Evolutionary conservation across 1,140 invertebrate genomes (phyloP).

Genomic region (Brachionus calyciflorus): DNA sequence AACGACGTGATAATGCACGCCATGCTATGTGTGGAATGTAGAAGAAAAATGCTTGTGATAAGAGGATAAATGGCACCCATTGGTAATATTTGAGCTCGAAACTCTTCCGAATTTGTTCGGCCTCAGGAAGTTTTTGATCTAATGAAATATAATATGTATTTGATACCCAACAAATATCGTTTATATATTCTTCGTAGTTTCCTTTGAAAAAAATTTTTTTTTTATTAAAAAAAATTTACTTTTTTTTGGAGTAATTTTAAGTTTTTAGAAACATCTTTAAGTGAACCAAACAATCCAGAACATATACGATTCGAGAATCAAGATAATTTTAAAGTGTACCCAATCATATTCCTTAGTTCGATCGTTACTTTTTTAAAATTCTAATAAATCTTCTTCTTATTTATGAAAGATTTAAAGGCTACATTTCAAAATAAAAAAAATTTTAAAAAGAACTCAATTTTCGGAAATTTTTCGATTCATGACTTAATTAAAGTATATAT

Average conservation of each 20-base stretch:
- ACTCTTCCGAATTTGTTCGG: conserved; percentile 2
- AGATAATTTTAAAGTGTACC: no score
- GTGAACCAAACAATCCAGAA: no score
- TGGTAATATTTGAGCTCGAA: conserved; percentile 49
- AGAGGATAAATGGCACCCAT: conserved; percentile 49
- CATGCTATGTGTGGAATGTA: conserved; percentile 49
- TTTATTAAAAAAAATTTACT: no score
- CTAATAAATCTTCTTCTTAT: no score
- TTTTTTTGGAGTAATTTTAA: no score
- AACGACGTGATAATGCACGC: conserved; percentile 48
- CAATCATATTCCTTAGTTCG: no score
- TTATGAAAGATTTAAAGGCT: not conserved
- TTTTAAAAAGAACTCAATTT: not conserved
- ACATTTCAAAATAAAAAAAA: not conserved
- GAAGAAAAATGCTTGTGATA: conserved; percentile 49
- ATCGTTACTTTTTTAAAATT: no score
- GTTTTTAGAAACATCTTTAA: no score
- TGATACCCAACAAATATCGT: conserved; percentile 44
- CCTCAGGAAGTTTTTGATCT: conserved; percentile 39
- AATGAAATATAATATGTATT: conserved; percentile 43
- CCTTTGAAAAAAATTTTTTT: not conserved
- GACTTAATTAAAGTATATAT: no score
- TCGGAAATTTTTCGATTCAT: not conserved
- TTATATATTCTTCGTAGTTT: conserved; percentile 42
- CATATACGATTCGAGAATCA: no score